Conservation (phyloP, 2,797 vertebrate species). For the Sarcophilus harrisii region DNA sequence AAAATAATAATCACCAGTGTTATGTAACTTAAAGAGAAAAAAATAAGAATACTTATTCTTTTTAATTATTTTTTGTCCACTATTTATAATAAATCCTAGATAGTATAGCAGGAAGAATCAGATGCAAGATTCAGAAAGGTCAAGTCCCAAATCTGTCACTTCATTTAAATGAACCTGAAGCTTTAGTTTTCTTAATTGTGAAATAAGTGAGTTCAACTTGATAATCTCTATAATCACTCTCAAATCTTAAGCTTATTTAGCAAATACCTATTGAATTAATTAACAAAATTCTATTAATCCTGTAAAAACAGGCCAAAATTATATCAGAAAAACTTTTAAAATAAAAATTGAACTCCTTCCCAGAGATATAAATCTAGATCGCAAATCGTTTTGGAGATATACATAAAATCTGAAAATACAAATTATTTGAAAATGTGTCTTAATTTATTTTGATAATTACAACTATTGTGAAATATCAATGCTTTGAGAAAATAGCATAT, state of each 20-base stretch:
- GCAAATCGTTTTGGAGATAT: neutral
- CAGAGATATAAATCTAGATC: neutral
- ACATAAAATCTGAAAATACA: constrained; percentile 15
- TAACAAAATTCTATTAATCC: neutral
- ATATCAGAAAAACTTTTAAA: neutral
- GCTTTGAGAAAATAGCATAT: constrained; percentile 60
- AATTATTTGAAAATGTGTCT: constrained; percentile 49
- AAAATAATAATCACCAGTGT: neutral
- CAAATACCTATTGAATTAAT: neutral
- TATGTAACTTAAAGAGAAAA: neutral
- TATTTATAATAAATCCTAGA: neutral
- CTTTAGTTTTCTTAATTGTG: neutral
- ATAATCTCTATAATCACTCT: neutral
- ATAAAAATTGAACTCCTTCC: neutral
- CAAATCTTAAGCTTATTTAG: neutral
- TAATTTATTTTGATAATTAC: constrained; percentile 63
- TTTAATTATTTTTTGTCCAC: neutral
- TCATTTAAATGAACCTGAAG: neutral
- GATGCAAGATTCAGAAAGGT: neutral
- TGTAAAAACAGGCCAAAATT: neutral
- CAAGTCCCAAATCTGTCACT: neutral
- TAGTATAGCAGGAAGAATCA: neutral
- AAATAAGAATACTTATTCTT: neutral
- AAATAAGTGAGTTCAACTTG: neutral
- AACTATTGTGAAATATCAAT: constrained; percentile 60